Evolutionary conservation across 2,113 vertebrate genomes (phyloP).

Genomic region (Rhinichthys klamathensis): DNA sequence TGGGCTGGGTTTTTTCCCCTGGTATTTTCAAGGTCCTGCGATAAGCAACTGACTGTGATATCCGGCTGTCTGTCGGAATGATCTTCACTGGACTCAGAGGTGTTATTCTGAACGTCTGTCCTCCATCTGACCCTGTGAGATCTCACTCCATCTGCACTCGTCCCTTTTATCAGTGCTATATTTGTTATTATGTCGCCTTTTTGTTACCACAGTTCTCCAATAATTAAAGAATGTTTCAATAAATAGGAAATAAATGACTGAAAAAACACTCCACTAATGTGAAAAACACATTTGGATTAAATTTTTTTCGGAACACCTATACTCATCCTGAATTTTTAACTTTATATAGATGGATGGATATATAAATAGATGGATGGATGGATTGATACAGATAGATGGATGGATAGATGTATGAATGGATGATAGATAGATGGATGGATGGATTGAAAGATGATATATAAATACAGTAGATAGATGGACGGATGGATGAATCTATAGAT

Average conservation of each 20-base stretch:
- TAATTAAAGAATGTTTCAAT: background rate
- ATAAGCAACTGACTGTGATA: slow-evolving; percentile 49
- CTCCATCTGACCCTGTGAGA: slow-evolving; percentile 24
- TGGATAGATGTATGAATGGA: background rate
- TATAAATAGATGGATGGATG: background rate
- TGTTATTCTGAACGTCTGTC: slow-evolving; percentile 32
- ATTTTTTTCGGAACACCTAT: background rate
- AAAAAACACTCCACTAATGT: background rate
- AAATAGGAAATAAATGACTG: background rate
- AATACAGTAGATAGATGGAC: background rate
- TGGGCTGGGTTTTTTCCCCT: background rate
- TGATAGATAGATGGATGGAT: background rate
- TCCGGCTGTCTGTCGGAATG: slow-evolving; percentile 39
- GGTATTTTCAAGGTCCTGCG: slow-evolving; percentile 48
- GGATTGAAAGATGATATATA: background rate
- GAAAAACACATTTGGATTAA: background rate
- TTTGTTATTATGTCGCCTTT: background rate
- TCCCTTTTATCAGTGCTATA: slow-evolving; percentile 14
- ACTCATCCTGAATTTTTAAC: background rate
- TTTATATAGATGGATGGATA: background rate
- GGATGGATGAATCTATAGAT: background rate
- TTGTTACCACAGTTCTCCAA: background rate
- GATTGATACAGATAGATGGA: background rate
- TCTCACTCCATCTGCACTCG: background rate
- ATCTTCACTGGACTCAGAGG: slow-evolving; percentile 29